Evolutionary conservation across 2,888 invertebrate genomes (phyloP), one percentile per base, ranked within the genome.

Genomic region (Coleophora deauratella): DNA sequence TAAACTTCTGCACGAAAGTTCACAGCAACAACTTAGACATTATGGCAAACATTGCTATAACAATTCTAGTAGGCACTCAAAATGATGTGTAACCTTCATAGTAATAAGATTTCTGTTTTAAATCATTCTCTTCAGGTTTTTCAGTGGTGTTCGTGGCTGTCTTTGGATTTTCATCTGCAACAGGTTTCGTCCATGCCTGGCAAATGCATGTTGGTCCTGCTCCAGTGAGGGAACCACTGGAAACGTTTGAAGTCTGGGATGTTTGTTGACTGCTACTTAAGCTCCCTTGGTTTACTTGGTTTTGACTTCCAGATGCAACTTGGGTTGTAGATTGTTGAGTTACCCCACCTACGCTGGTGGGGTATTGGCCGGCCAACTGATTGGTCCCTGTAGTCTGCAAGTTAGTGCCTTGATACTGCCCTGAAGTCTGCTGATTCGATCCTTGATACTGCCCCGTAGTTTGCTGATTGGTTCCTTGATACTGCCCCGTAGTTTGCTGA

Each of bases 151-250:
- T 38, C 46, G 53, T 45, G 66, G 66, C 12, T 62, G 47, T 2
- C 33, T 28, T 35, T 57, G 51, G 21, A 44, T 34, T 39, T 1
- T 43, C 44, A 1, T 60, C 61, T 6, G 46, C 34, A 31, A 57
- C 62, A 1, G 78, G 78, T 37, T 82, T 82, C 0, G 75, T 73
- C 80, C 81, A 82, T 0, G 84, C 65, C 45, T 81, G 82, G 48
- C 85, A 85, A 1, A 85, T 72, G 43, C 84, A 85, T 0, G 75
- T 66, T 0, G 78, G 81, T 0, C 78, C 81, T 15, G 62, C 60
- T 1, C 52, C 55, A 9, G 36, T 66, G 59, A 9, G 67, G 65
- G 10, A 21, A 14, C 63, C 61, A 9, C 62, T 62, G 1, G 70
- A 50, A 0, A 56, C 54, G 44, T 62, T 62, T 1, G 70, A 50